Conservation (phyloP, 1,140 invertebrate genomes). For the Cotesia glomerata region DNA sequence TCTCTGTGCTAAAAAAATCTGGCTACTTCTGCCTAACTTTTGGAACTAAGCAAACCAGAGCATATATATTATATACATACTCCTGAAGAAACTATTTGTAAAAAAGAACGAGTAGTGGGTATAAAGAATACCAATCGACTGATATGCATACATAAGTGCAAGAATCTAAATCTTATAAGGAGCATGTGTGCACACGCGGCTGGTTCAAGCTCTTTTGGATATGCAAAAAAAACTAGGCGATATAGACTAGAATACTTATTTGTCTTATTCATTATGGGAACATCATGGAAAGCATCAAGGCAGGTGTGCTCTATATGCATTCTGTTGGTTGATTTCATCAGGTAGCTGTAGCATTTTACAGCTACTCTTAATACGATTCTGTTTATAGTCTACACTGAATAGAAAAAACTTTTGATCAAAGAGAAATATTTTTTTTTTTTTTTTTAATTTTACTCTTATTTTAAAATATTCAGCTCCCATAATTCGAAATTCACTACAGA, state of each 20-base stretch:
- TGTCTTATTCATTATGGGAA: conserved; percentile 34
- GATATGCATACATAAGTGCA: conserved; percentile 15
- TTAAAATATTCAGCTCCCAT: too few relatives aligned
- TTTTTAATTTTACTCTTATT: too few relatives aligned
- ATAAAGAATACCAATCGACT: neutral
- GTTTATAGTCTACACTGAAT: too few relatives aligned
- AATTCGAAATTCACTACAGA: too few relatives aligned
- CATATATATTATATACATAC: neutral
- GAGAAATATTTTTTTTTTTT: too few relatives aligned
- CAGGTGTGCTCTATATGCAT: conserved; percentile 37
- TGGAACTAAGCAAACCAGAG: conserved; percentile 15
- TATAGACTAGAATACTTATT: neutral
- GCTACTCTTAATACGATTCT: neutral
- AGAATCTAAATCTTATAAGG: conserved; percentile 13
- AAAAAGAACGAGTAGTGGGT: neutral
- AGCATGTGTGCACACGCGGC: conserved; percentile 19
- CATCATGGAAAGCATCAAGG: conserved; percentile 27
- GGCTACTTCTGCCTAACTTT: neutral
- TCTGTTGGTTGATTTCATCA: conserved; percentile 12
- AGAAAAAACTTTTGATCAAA: too few relatives aligned
- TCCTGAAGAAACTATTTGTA: neutral
- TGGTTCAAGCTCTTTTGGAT: conserved; percentile 22
- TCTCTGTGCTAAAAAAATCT: conserved; percentile 21
- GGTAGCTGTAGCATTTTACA: neutral
- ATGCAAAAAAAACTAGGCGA: conserved; percentile 13